Conservation (phyloP, 2,797 vertebrate species). For the Hylomyscus alleni region DNA sequence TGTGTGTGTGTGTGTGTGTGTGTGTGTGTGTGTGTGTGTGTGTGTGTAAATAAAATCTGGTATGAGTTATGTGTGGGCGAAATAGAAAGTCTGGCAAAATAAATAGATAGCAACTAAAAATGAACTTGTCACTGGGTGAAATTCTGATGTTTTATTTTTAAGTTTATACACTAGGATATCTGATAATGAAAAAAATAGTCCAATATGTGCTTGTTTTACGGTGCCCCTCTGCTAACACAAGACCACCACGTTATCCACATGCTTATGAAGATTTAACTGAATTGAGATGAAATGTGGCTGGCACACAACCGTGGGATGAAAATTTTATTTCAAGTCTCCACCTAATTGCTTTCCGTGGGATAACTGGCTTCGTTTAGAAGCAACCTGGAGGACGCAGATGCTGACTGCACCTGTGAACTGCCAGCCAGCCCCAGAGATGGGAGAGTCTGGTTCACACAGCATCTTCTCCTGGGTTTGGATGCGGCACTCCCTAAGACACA, state of each 20-base stretch:
- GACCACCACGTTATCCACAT: not conserved
- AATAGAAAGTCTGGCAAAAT: constrained; percentile 45
- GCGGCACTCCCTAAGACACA: not conserved
- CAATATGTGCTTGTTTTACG: not conserved
- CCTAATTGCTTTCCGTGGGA: constrained; percentile 18
- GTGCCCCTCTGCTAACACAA: not conserved
- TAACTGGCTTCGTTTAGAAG: not conserved
- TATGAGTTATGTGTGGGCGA: not conserved
- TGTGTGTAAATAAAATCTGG: not conserved
- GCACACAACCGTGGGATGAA: not conserved
- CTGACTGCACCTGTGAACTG: constrained; percentile 23
- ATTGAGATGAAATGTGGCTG: constrained; percentile 38
- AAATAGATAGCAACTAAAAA: constrained; percentile 2
- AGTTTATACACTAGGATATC: not conserved
- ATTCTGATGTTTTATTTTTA: not conserved
- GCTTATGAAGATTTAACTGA: constrained; percentile 47
- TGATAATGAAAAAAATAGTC: not conserved
- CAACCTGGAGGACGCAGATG: not conserved
- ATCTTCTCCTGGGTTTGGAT: not conserved
- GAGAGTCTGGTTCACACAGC: not conserved
- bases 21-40: too few relatives aligned
- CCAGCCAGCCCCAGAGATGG: not conserved
- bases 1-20: too few relatives aligned
- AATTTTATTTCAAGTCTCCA: constrained; percentile 35
- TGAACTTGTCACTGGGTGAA: constrained; percentile 29